These are phyloP conservation scores for Genyomyrus donnyi DNA, from an alignment of 2,113 vertebrate species.

Conservation along the genomic window DNA sequence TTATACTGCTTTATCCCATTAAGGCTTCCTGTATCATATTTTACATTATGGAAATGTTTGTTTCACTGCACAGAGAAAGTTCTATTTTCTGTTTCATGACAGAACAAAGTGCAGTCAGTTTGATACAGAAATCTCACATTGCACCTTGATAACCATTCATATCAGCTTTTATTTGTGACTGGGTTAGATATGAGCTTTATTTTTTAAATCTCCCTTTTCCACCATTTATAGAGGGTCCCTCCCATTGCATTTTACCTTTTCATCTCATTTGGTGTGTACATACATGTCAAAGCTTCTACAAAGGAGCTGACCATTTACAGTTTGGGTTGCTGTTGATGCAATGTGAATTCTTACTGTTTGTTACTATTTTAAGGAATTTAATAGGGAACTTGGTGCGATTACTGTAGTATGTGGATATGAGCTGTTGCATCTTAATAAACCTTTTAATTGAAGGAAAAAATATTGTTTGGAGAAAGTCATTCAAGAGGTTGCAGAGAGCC, in stretches of 20 bases:
- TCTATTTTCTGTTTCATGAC: neutral
- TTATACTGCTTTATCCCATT: neutral
- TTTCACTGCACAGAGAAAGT: neutral
- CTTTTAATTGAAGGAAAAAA: neutral
- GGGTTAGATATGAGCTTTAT: neutral
- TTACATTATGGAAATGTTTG: neutral
- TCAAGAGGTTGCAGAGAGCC: neutral
- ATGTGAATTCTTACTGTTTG: neutral
- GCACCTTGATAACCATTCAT: neutral
- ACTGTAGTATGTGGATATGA: neutral
- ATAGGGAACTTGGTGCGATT: neutral
- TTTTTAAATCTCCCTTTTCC: neutral
- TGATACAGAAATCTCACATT: neutral
- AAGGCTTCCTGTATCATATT: neutral
- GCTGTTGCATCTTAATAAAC: neutral
- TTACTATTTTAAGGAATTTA: neutral
- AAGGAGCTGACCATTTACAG: constrained; percentile 35
- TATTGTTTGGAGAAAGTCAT: neutral
- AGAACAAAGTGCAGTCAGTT: neutral
- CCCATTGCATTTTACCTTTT: neutral
- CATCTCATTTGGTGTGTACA: neutral
- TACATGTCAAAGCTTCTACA: constrained; percentile 42
- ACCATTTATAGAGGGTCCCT: neutral
- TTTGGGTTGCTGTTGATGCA: neutral
- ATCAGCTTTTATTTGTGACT: neutral